Base-by-base conservation (phyloP, 2,797 vertebrate species). In the Clamator glandarius region DNA sequence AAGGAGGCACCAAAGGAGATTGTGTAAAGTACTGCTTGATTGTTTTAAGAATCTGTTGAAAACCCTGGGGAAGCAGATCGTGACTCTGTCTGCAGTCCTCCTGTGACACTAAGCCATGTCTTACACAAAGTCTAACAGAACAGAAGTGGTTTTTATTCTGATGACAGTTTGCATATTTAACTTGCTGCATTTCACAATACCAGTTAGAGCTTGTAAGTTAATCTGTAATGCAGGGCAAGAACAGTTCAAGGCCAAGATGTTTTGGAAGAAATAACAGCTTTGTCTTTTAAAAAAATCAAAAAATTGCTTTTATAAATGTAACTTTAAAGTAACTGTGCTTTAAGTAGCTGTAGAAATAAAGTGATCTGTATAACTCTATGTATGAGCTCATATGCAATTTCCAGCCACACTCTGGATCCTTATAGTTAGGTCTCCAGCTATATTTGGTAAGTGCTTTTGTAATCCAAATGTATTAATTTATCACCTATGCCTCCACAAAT, bases 121-220 rank as follows among this genome's bases (percentile, higher is more conserved):
- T 94, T 69, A 89, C 74, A 69, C 50, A 13, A 51, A 84, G 39
- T 79, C n/a, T 93, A 69, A 76, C 77, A 81, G 85, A 90, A 42
- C 90, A 94, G 86, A 94, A 95, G 86, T 79, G 39, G 51, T 33
- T 94, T 96, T 92, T 93, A 69, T 76, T 89, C 80, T 0, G 31
- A 55, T 92, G 70, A 90, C 77, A 92, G 66, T 87, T 90, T 90
- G 55, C 77, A 73, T 90, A 93, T 94, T 95, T 93, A 55, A 55
- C 58, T 90, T 55, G 48, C 46, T 83, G 69, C n/a, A 12, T 90
- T 85, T 91, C 91, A 51, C 72, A 48, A 41, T 84, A 59, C 46
- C 24, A 20, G 35, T 68, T 88, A 84, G 68, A 78, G 41, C 66
- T 68, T 81, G 41, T 83, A 55, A 77, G 33, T 78, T 69, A 81